Base-by-base conservation (phyloP, 2,797 vertebrate genomes). In the Phalloptychus januarius region DNA sequence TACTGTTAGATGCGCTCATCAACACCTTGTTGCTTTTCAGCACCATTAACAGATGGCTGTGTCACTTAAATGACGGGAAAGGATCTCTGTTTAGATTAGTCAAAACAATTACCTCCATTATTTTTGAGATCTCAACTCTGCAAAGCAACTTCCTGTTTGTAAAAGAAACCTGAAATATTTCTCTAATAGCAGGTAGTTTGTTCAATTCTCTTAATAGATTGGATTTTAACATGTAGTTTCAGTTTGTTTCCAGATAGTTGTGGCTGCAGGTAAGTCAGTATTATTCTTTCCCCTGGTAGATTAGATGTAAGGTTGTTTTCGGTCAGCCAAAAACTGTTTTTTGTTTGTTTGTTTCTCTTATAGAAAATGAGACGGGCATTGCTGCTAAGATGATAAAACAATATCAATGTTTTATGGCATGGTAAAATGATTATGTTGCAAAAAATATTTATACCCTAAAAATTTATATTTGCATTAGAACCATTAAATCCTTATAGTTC, bases 21-120 rank as follows among this genome's bases (percentile, higher is more conserved):
- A 90, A 82, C 75, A 48, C 74, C 74, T 58, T 81, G 79, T 83
- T 92, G 36, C 86, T 91, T 87, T 89, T 90, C 86, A 78, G 79
- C 46, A 74, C 75, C 76, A 85, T 71, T 70, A 87, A 86, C 87
- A 86, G 78, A 72, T 75, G 28, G 31, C 44, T 73, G 78, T 86
- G 88, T 94, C 87, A 90, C 83, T 86, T 86, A 89, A 86, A 93
- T 87, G 86, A 92, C 72, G 38, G 71, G 74, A 79, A 72, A 79
- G 83, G 74, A 56, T 48, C 40, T 83, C 72, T 83, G 76, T 80
- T 83, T 75, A 36, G 65, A 76, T 73, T 69, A 84, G 74, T 89
- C 84, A 82, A 36, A 89, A 85, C 79, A 89, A 76, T 5, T 6
- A 3, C 1, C 8, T 72, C 74, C 78, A 40, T 72, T 2, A 28